These are phyloP conservation scores for Artemia sinica DNA, from an alignment of 2,888 invertebrate species.

Conservation along the genomic window DNA sequence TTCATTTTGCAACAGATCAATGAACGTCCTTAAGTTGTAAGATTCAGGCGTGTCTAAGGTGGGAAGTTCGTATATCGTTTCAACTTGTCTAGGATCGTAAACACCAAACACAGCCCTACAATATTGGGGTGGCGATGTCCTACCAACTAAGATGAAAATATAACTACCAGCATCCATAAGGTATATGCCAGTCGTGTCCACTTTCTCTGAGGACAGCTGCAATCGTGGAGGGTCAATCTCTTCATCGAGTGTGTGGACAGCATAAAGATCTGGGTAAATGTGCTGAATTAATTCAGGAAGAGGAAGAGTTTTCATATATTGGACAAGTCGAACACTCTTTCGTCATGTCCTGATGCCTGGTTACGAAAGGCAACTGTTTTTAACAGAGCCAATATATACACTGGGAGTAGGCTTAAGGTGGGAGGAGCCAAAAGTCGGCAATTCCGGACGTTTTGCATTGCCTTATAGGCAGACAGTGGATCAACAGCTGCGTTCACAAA, in stretches of 20 bases:
- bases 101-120: constrained; percentile 62
- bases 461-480: constrained; percentile 55
- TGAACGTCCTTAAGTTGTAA: constrained; percentile 54
- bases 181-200: constrained; percentile 67
- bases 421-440: constrained; percentile 55
- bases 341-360: constrained; percentile 75
- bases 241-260: constrained; percentile 54
- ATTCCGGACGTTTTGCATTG: constrained; percentile 37
- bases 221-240: constrained; percentile 48
- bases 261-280: constrained; percentile 81
- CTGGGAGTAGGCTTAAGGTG: constrained; percentile 61
- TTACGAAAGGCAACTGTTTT: constrained; percentile 79
- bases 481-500: constrained; percentile 88
- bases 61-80: constrained; percentile 47
- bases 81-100: constrained; percentile 28
- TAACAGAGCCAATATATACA: constrained; percentile 70
- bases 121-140: constrained; percentile 52
- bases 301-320: constrained; percentile 69
- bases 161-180: constrained; percentile 69
- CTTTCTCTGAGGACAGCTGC: constrained; percentile 57
- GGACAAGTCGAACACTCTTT: constrained; percentile 81
- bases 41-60: constrained; percentile 53
- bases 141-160: constrained; percentile 66
- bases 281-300: constrained; percentile 56
- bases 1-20: constrained; percentile 64